A percentile compares a stretch with the other conserved stretches of the same genome.
Evolutionary conservation across 1,140 invertebrate species (phyloP).

Genomic region (Drosophila parvula): DNA sequence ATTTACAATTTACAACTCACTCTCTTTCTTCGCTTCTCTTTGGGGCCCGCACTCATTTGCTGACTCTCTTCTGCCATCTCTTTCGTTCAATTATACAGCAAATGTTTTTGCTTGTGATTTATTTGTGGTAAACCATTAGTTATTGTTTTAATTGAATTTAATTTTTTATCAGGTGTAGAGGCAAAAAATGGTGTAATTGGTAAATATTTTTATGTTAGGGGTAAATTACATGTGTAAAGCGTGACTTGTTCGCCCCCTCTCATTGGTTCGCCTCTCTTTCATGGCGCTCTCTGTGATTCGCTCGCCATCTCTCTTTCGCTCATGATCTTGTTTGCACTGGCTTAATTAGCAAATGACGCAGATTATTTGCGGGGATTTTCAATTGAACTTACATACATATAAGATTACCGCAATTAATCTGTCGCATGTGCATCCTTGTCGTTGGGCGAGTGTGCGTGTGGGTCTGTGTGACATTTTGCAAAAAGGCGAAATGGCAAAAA

Average conservation of each 20-base stretch:
- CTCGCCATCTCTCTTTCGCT: conserved; percentile 20
- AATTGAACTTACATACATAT: conserved; percentile 70
- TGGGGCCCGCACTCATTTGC: background rate
- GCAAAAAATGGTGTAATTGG: conserved; percentile 64
- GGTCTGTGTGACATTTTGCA: conserved; percentile 50
- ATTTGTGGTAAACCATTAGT: conserved; percentile 65
- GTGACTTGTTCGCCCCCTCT: conserved; percentile 10
- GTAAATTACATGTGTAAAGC: conserved; percentile 52
- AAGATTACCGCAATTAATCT: conserved; percentile 58
- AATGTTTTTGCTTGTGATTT: conserved; percentile 74
- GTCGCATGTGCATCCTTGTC: conserved; percentile 18
- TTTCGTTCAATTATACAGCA: conserved; percentile 49
- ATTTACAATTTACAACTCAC: conserved; percentile 66
- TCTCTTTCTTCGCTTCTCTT: conserved; percentile 32
- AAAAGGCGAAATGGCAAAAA: conserved; percentile 31
- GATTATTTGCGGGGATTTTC: conserved; percentile 58
- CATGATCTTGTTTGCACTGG: conserved; percentile 54
- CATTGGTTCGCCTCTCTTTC: background rate
- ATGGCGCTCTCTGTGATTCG: background rate
- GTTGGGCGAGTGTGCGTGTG: background rate
- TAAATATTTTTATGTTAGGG: conserved; percentile 48
- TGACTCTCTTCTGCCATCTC: conserved; percentile 14
- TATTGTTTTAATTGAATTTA: conserved; percentile 66
- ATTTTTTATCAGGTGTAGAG: conserved; percentile 51
- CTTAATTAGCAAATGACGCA: conserved; percentile 53